Percentiles rank a stretch among this genome's conserved stretches.
Evolutionary conservation across 2,888 invertebrate genomes (phyloP).

Genomic region (Mesorhabditis belari): DNA sequence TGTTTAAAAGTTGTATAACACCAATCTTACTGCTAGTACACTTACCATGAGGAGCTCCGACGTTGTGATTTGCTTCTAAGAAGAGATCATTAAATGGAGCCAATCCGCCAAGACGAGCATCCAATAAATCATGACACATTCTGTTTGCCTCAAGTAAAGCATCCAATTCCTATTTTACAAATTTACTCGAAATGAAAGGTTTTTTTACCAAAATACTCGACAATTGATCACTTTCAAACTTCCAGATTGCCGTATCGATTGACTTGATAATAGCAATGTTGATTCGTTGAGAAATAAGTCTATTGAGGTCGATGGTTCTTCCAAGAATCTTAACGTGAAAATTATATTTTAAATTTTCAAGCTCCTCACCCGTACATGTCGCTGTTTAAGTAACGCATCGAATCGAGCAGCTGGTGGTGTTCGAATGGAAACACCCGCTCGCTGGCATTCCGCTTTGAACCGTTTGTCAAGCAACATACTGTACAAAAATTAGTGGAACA

Average conservation of each 20-base stretch:
- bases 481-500: neutral
- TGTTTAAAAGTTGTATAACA: too few relatives aligned
- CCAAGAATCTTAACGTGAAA: constrained; percentile 67
- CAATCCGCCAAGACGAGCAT: constrained; percentile 73
- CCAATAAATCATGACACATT: constrained; percentile 83
- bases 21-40: too few relatives aligned
- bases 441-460: constrained; percentile 88
- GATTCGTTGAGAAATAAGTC: constrained; percentile 84
- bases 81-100: constrained; percentile 93
- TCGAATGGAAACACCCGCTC: constrained; percentile 75
- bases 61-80: constrained; percentile 88
- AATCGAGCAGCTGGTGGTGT: constrained; percentile 86
- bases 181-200: neutral
- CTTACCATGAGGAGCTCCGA: constrained; percentile 90
- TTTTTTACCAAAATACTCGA: constrained; percentile 82
- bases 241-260: constrained; percentile 84
- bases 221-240: constrained; percentile 92
- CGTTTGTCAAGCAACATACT: constrained; percentile 91
- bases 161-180: constrained; percentile 90
- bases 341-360: neutral
- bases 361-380: constrained; percentile 73
- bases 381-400: constrained; percentile 83
- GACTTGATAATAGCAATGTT: constrained; percentile 93
- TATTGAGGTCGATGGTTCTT: constrained; percentile 86
- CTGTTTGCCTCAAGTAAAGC: constrained; percentile 85